Evolutionary conservation across 2,888 invertebrate species (phyloP).

Genomic region (Leptinotarsa haldemani): DNA sequence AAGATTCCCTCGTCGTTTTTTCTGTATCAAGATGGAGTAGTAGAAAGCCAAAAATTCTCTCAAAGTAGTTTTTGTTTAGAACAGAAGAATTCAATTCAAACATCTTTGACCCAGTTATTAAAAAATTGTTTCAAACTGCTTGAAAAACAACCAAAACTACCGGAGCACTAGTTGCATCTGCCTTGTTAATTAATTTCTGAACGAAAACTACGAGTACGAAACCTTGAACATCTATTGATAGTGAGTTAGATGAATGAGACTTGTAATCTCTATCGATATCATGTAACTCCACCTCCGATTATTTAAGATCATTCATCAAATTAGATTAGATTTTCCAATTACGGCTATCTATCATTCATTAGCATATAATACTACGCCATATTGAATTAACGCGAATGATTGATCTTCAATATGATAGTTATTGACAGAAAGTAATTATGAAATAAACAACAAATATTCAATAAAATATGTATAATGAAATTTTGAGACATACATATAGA

Average conservation of each 20-base stretch:
- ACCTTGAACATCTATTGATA: background rate
- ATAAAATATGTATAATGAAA: background rate
- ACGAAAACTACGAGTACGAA: background rate
- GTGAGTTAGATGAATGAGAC: slow-evolving; percentile 6
- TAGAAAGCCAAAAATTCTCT: too few relatives aligned
- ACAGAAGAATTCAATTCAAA: too few relatives aligned
- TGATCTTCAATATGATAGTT: slow-evolving; percentile 6
- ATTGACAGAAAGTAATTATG: slow-evolving; percentile 1
- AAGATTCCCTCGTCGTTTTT: too few relatives aligned
- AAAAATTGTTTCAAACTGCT: too few relatives aligned
- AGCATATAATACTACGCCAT: slow-evolving; percentile 20
- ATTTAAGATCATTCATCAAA: slow-evolving; percentile 21
- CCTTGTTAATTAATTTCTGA: background rate
- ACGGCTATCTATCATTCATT: slow-evolving; percentile 20
- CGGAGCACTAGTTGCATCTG: background rate
- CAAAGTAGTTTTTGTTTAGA: too few relatives aligned
- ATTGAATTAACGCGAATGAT: slow-evolving; percentile 20
- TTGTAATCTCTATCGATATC: slow-evolving; percentile 13
- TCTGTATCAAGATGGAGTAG: too few relatives aligned
- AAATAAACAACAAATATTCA: background rate
- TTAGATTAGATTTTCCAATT: slow-evolving; percentile 17
- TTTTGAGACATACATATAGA: too few relatives aligned
- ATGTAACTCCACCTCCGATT: slow-evolving; percentile 12
- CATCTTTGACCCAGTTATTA: too few relatives aligned
- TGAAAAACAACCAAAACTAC: background rate